These are phyloP conservation scores for Chalcis sispes DNA, from an alignment of 2,888 invertebrate genomes.

Conservation along the genomic window DNA sequence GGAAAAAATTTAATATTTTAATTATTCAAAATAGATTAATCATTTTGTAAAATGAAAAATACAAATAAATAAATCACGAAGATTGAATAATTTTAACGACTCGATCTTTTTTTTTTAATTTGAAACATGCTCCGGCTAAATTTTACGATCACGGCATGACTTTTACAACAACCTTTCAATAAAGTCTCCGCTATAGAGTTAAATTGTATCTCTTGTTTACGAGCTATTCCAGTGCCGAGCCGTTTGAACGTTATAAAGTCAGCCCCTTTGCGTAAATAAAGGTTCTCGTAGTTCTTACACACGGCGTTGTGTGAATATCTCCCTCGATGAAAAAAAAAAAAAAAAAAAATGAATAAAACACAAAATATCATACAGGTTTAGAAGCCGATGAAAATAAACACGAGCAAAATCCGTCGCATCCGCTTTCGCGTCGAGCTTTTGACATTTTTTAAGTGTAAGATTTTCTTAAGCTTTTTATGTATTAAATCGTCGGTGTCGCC, in stretches of 20 bases:
- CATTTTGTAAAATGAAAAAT: not conserved
- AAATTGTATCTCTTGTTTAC: constrained; percentile 67
- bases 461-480: no score
- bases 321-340: constrained; percentile 5
- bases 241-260: constrained; percentile 61
- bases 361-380: no score
- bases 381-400: no score
- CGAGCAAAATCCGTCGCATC: not conserved
- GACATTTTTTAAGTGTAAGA: not conserved
- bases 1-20: no score
- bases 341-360: constrained; percentile 10
- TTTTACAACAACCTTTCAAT: constrained; percentile 67
- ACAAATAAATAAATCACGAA: no score
- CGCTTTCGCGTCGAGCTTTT: not conserved
- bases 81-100: not conserved
- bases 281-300: constrained; percentile 12
- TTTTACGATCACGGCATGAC: constrained; percentile 61
- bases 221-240: constrained; percentile 62
- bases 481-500: not conserved
- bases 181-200: constrained; percentile 64
- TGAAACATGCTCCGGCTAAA: constrained; percentile 1
- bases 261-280: constrained; percentile 26
- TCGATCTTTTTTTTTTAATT: not conserved
- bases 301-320: not conserved
- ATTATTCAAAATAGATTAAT: no score